A percentile compares a stretch with the other conserved stretches of the same genome.
Evolutionary conservation across 2,113 vertebrate species (phyloP).

Genomic region (Dasyornis broadbenti): DNA sequence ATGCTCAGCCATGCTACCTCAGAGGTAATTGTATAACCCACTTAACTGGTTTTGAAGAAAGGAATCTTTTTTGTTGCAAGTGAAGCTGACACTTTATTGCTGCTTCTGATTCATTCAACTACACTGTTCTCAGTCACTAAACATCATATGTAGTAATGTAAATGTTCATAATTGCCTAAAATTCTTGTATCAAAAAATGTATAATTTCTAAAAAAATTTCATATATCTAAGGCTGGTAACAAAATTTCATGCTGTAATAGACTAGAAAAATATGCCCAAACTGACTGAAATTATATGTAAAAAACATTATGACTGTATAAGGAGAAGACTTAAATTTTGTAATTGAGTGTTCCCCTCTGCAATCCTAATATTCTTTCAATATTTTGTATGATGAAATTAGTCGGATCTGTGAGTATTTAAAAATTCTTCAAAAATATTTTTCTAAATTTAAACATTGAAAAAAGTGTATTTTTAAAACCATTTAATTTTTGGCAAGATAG

Average conservation of each 20-base stretch:
- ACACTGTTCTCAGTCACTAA: not conserved
- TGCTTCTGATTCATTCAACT: not conserved
- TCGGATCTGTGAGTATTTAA: not conserved
- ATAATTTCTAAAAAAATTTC: not conserved
- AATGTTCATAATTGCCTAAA: not conserved
- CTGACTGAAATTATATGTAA: not conserved
- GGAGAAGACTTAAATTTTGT: not conserved
- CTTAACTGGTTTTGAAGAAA: not conserved
- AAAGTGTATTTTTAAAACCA: fast-evolving
- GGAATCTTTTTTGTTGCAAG: not conserved
- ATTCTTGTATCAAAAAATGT: not conserved
- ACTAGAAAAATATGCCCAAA: not conserved
- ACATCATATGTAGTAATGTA: not conserved
- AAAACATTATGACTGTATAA: not conserved
- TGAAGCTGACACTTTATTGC: not conserved
- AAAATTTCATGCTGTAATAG: not conserved
- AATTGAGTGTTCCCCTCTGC: not conserved
- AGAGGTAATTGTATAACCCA: not conserved
- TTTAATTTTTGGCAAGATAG: not conserved
- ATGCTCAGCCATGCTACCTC: not conserved
- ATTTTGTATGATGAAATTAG: not conserved
- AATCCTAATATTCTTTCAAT: not conserved
- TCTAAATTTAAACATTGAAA: not conserved
- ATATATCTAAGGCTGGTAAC: not conserved
- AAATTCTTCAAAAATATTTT: not conserved